These are phyloP conservation scores for Polyergus mexicanus DNA, from an alignment of 1,140 invertebrate species.

Conservation along the genomic window DNA sequence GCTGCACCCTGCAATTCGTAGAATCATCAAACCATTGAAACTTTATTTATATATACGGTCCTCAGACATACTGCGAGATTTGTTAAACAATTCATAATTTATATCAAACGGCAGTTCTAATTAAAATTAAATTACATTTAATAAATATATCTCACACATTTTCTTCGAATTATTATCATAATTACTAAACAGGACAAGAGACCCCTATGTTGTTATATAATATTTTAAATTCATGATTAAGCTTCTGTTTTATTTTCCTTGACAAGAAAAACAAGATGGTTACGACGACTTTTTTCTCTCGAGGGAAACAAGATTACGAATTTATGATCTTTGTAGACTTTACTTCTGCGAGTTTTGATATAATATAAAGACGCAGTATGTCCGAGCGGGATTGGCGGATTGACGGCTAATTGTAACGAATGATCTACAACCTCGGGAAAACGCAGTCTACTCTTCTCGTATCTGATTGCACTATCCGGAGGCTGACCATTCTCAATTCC, in stretches of 20 bases:
- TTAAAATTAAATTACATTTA: neutral
- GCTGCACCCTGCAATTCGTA: neutral
- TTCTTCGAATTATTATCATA: neutral
- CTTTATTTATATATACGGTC: neutral
- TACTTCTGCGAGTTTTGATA: neutral
- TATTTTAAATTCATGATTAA: neutral
- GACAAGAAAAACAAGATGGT: neutral
- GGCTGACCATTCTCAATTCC: constrained; percentile 76
- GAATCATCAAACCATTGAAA: constrained; percentile 7
- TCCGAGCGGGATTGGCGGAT: constrained; percentile 11
- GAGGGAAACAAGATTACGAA: neutral
- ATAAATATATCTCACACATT: neutral
- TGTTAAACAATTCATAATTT: neutral
- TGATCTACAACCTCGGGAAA: constrained; percentile 30
- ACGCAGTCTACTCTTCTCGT: constrained; percentile 36
- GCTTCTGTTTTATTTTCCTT: neutral
- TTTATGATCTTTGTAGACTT: neutral
- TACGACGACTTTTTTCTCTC: neutral
- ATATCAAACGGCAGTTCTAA: neutral
- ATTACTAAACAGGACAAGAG: too few species aligned
- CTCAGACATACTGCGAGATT: constrained; percentile 23
- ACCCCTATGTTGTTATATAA: neutral
- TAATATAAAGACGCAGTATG: constrained; percentile 5
- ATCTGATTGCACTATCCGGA: neutral
- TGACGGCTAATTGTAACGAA: constrained; percentile 26